Percentiles rank a stretch among this genome's conserved stretches.
Conservation (phyloP, 2,113 vertebrate genomes). For the Corythaixoides concolor region DNA sequence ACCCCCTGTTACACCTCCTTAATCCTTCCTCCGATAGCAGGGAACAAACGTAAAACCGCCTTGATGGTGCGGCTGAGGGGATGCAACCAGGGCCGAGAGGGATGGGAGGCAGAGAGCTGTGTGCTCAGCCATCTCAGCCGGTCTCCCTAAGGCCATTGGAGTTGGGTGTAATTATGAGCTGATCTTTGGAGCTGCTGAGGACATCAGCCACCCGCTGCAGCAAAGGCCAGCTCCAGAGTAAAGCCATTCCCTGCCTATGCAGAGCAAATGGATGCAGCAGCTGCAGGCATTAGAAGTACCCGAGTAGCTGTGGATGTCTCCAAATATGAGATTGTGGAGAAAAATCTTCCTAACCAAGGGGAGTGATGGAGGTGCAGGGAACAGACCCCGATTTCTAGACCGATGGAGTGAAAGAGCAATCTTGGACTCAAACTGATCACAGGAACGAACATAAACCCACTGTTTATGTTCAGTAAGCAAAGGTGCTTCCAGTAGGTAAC, state of each 20-base stretch:
- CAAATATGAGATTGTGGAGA: neutral
- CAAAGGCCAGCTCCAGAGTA: neutral
- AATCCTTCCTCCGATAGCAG: neutral
- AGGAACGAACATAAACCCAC: neutral
- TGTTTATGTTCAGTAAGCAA: neutral
- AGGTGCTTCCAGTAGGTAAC: neutral
- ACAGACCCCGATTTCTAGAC: neutral
- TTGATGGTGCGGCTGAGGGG: neutral
- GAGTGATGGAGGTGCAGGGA: neutral
- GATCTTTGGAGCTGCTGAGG: neutral
- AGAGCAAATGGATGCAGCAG: neutral
- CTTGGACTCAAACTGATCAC: neutral
- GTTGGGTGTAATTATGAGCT: neutral
- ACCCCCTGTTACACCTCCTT: neutral
- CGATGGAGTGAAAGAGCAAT: neutral
- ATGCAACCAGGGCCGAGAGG: accelerated
- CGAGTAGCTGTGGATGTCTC: neutral
- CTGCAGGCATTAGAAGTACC: neutral
- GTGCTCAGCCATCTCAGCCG: neutral
- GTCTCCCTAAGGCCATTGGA: neutral
- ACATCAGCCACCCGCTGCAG: neutral
- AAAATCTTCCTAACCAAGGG: neutral
- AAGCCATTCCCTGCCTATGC: neutral
- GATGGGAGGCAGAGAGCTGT: neutral
- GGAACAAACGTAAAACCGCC: neutral